A percentile compares a stretch with the other conserved stretches of the same genome.
Evolutionary conservation across 2,888 invertebrate species (phyloP).

Genomic region (Cheilosia soror): DNA sequence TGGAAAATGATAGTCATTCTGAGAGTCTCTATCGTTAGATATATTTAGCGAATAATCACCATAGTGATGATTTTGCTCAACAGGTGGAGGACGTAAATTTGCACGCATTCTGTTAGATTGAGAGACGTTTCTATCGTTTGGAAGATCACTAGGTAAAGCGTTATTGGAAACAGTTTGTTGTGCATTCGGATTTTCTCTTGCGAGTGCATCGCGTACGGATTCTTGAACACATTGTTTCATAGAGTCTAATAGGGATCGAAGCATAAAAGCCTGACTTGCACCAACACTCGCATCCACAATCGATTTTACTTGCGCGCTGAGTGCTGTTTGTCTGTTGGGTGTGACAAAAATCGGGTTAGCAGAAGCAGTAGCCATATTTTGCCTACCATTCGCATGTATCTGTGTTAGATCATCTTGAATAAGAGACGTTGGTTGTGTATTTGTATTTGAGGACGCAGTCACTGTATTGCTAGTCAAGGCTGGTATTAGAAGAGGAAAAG

Average conservation of each 20-base stretch:
- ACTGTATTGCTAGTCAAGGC: background rate
- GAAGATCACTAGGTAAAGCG: background rate
- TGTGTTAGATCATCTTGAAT: background rate
- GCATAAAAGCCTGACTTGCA: constrained; percentile 6
- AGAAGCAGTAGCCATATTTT: background rate
- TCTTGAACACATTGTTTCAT: constrained; percentile 13
- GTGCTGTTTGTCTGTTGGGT: background rate
- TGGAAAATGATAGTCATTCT: background rate
- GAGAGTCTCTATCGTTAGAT: background rate
- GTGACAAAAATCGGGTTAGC: background rate
- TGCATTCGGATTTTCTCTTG: constrained; percentile 1
- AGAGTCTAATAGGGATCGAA: background rate
- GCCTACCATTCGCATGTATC: background rate
- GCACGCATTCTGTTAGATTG: background rate
- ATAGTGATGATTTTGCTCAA: background rate
- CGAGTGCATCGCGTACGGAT: constrained; percentile 5
- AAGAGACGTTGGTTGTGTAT: background rate
- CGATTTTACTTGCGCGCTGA: background rate
- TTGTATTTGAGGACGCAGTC: background rate
- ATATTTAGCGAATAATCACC: background rate
- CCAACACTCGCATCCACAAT: constrained; percentile 7
- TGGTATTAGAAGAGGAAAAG: background rate
- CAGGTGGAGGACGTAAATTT: background rate
- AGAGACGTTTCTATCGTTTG: too few relatives aligned
- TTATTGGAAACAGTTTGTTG: background rate